These are phyloP conservation scores for Dione vanillae DNA, from an alignment of 2,888 invertebrate genomes.

Conservation along the genomic window DNA sequence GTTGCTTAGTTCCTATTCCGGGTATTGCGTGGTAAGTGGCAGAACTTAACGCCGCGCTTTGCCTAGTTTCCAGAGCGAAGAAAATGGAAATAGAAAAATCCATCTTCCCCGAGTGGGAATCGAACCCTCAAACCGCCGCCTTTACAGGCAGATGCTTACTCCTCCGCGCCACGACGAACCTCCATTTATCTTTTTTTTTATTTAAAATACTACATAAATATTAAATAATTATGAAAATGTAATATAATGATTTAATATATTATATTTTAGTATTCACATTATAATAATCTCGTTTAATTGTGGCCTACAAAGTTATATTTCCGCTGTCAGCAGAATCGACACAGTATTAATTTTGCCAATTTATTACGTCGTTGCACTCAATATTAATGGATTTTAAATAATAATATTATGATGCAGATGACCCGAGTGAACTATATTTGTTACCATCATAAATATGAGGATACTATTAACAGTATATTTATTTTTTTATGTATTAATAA, in stretches of 20 bases:
- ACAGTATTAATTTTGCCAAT: constrained; percentile 41
- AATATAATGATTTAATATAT: constrained; percentile 6
- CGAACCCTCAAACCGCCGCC: too few species aligned
- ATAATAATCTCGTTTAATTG: constrained; percentile 26
- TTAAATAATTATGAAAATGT: not conserved
- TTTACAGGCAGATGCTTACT: too few species aligned
- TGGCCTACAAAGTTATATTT: constrained; percentile 27
- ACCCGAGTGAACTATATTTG: not conserved
- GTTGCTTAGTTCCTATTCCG: too few species aligned
- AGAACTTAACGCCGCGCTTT: too few species aligned
- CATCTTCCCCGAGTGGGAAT: too few species aligned
- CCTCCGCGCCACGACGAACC: too few species aligned
- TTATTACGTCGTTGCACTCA: constrained; percentile 40
- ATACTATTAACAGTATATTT: not conserved
- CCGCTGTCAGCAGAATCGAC: constrained; percentile 36
- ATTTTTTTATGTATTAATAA: too few species aligned
- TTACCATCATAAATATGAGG: not conserved
- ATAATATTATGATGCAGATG: constrained; percentile 36
- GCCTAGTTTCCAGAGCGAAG: too few species aligned
- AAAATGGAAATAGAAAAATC: too few species aligned
- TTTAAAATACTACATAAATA: too few species aligned
- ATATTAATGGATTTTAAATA: constrained; percentile 42
- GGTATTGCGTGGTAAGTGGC: too few species aligned
- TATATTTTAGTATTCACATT: not conserved
- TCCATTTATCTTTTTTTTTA: too few species aligned